Base-by-base conservation (phyloP, 2,888 invertebrate species). In the Leuctra nigra region DNA sequence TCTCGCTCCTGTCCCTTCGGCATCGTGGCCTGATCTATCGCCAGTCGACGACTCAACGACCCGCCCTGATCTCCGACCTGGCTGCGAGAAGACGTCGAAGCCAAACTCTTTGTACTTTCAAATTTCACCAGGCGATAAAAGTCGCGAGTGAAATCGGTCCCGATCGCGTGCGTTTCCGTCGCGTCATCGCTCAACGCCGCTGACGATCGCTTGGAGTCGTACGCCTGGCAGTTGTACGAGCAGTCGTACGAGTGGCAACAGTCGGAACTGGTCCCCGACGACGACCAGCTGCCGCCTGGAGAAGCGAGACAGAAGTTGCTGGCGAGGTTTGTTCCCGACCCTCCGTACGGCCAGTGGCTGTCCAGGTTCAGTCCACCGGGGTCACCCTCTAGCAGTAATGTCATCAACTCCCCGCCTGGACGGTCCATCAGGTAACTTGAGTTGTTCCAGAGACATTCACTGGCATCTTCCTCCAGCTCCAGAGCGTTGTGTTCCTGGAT, bases 71-170 rank as follows among this genome's bases (percentile, higher is more conserved):
- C 75, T 23, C 75, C 77, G 9, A 82, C 80, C 41, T 82, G 70
- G 62, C 82, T 82, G 67, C 83, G 77, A 56, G 84, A 85, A 46
- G 85, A 85, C 65, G 83, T 86, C 33, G 86, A 86, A 39, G 86
- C 86, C 67, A 87, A 73, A 69, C 87, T 87, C 69, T 86, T 86
- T 60, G 84, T 86, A 71, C 87, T 87, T 69, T 87, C 88, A 67
- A 87, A 87, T 72, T 87, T 87, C 47, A 87, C 87, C 61, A 88
- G 78, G 29, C 86, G 80, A 69, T 88, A 88, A 70, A 87, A 88
- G 71, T 88, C 88, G 62, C 87, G 75, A 4, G 87, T 87, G 66
- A 88, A 88, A 69, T 87, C 86, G 13, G 84, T 79, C 18, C 86
- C 86, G 38, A 80, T 79, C 1, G 84, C 80, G 22, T 63, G 56